These are phyloP conservation scores for Cottus gobio DNA, from an alignment of 2,113 vertebrate species.

Conservation along the genomic window DNA sequence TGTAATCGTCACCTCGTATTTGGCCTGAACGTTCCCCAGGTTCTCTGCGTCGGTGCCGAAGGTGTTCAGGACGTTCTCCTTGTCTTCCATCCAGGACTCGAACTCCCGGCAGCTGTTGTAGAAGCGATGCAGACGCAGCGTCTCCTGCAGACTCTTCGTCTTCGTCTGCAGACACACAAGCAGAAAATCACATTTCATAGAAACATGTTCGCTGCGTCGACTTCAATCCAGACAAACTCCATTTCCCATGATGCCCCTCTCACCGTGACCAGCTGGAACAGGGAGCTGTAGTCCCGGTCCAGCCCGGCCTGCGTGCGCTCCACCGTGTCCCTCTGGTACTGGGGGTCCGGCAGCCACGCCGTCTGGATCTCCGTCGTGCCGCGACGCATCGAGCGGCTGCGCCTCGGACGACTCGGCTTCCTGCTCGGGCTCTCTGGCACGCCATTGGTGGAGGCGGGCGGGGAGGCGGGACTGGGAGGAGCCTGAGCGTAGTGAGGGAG, in stretches of 20 bases:
- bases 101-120: constrained; percentile 87
- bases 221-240: neutral
- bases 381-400: constrained; percentile 71
- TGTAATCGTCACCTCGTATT: constrained; percentile 84
- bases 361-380: constrained; percentile 74
- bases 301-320: constrained; percentile 82
- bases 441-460: constrained; percentile 37
- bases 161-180: constrained; percentile 70
- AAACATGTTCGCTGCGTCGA: neutral
- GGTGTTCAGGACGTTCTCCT: constrained; percentile 84
- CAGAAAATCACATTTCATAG: neutral
- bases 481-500: constrained; percentile 17
- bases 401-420: constrained; percentile 62
- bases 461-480: constrained; percentile 5
- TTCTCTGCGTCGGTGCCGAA: constrained; percentile 82
- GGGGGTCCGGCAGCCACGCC: constrained; percentile 71
- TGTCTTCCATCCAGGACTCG: constrained; percentile 90
- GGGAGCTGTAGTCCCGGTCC: constrained; percentile 79
- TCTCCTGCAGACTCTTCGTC: constrained; percentile 85
- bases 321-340: constrained; percentile 85
- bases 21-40: constrained; percentile 84
- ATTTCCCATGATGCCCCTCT: constrained; percentile 18
- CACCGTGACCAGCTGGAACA: constrained; percentile 86
- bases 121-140: constrained; percentile 85
- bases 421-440: constrained; percentile 45